Percentiles rank a stretch among this genome's conserved stretches.
phyloP scores from a whole-genome alignment of 2,797 vertebrate genomes.

The Eidolon dupreanum region DNA sequence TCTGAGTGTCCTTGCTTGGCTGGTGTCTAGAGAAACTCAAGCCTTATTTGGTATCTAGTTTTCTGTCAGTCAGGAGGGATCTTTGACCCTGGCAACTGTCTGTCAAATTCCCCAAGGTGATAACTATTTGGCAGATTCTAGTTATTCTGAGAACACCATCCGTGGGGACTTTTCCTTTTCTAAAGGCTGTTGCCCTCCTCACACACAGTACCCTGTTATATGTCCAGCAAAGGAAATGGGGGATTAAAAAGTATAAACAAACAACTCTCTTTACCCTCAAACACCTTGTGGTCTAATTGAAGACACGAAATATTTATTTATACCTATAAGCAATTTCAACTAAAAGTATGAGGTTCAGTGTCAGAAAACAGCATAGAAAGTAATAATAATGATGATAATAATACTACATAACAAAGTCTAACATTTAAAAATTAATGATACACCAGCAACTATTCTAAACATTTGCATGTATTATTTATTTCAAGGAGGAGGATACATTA shows the following conservation, averaged over 20 bases:
- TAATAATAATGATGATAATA: not conserved
- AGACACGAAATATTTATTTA: not conserved
- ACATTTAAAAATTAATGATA: not conserved
- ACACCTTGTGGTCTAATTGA: slow-evolving; percentile 62
- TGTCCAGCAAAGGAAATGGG: not conserved
- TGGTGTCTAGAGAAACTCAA: slow-evolving; percentile 44
- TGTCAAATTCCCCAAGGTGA: slow-evolving; percentile 76
- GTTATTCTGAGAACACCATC: slow-evolving; percentile 79
- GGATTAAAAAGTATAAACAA: not conserved
- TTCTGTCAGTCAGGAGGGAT: slow-evolving; percentile 78
- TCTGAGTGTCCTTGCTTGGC: not conserved
- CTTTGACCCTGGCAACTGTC: slow-evolving; percentile 68
- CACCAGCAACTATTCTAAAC: not conserved
- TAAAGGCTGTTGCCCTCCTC: not conserved
- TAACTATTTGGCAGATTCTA: slow-evolving; percentile 72
- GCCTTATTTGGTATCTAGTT: slow-evolving; percentile 69
- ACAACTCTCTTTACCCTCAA: slow-evolving; percentile 59
- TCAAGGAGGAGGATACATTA: not conserved
- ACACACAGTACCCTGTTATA: not conserved
- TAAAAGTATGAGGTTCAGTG: not conserved
- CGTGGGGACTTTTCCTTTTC: slow-evolving; percentile 62
- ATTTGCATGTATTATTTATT: not conserved
- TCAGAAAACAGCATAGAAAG: not conserved
- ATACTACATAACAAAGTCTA: not conserved
- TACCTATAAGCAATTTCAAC: not conserved